A percentile compares a stretch with the other conserved stretches of the same genome.
Evolutionary conservation across 2,797 vertebrate species (phyloP).

Genomic region (Chromobotia macracanthus): DNA sequence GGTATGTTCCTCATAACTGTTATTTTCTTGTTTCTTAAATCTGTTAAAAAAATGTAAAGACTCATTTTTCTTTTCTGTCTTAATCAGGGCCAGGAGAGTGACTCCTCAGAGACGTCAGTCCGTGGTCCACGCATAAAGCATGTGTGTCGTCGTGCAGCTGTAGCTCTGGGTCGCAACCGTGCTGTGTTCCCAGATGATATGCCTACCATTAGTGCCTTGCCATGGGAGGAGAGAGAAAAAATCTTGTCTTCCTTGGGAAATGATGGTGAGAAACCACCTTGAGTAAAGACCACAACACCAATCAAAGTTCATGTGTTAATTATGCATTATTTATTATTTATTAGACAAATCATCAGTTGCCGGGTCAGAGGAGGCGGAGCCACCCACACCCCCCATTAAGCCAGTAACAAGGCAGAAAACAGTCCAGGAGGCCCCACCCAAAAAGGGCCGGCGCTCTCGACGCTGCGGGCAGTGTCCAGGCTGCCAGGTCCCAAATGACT

Average conservation of each 20-base stretch:
- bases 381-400: conserved; percentile 93
- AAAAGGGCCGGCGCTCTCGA: conserved; percentile 93
- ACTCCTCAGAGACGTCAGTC: conserved; percentile 93
- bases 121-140: conserved; percentile 97
- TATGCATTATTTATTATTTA: conserved; percentile 11
- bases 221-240: conserved; percentile 99
- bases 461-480: conserved; percentile 96
- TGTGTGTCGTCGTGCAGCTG: conserved; percentile 96
- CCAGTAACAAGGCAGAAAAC: conserved; percentile 92
- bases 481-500: conserved; percentile 98
- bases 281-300: too few relatives aligned
- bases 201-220: conserved; percentile 99
- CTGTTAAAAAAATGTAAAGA: too few relatives aligned
- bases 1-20: conserved; percentile 74
- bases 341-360: conserved; percentile 97
- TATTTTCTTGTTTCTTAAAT: neutral
- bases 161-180: conserved; percentile 95
- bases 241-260: conserved; percentile 99
- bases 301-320: neutral
- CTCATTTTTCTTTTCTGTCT: neutral
- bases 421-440: conserved; percentile 90
- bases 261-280: conserved; percentile 83
- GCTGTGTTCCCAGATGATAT: conserved; percentile 98
- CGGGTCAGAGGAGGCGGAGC: conserved; percentile 98
- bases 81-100: conserved; percentile 92